Evolutionary conservation across 1,140 invertebrate species (phyloP).

Genomic region (Sycophila sp.): DNA sequence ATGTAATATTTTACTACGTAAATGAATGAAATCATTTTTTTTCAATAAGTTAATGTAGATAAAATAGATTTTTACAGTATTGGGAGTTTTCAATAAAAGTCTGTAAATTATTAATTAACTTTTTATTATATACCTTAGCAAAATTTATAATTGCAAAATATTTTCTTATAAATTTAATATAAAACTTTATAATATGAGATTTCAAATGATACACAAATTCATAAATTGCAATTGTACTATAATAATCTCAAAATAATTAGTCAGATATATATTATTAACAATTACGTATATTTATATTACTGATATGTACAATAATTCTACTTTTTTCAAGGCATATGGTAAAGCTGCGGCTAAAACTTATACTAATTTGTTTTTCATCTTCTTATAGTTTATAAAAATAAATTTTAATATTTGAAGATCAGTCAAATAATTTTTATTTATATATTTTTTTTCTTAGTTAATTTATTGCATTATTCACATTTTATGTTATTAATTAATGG

Average conservation of each 20-base stretch:
- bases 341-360: conserved; percentile 2
- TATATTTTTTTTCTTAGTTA: neutral
- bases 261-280: too few species aligned
- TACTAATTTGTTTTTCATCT: conserved; percentile 1
- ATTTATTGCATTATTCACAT: neutral
- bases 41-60: neutral
- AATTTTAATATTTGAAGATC: conserved; percentile 13
- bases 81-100: neutral
- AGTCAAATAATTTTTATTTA: conserved; percentile 16
- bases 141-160: neutral
- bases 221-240: too few species aligned
- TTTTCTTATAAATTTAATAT: too few species aligned
- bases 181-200: conserved; percentile 4
- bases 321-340: conserved; percentile 20
- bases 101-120: conserved; percentile 6
- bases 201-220: conserved; percentile 14
- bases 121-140: conserved; percentile 21
- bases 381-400: conserved; percentile 32
- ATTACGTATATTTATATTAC: too few species aligned
- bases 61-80: neutral
- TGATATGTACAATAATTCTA: conserved; percentile 7
- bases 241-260: too few species aligned
- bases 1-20: too few species aligned
- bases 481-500: too few species aligned
- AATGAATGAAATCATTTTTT: too few species aligned